A percentile compares a stretch with the other conserved stretches of the same genome.
Evolutionary conservation across 2,113 vertebrate species (phyloP).

Genomic region (Pseudorasbora parva): DNA sequence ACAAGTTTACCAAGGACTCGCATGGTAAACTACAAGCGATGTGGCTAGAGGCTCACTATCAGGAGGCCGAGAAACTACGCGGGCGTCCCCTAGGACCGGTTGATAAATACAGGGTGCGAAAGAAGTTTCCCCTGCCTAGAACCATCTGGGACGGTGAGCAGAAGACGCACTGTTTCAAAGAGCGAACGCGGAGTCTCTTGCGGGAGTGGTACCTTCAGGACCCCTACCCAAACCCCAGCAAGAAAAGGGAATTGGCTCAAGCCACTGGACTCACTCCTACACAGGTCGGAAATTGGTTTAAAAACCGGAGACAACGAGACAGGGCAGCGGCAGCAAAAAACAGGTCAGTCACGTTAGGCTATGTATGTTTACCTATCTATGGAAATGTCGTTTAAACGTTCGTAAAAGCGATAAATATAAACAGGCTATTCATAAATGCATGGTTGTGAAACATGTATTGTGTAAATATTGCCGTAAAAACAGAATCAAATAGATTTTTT

Average conservation of each 20-base stretch:
- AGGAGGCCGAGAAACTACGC: conserved; percentile 99
- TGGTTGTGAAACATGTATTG: too few relatives aligned
- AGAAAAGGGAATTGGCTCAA: conserved; percentile 99
- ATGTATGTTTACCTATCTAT: background rate
- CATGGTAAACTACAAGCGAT: conserved; percentile 99
- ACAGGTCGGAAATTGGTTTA: conserved; percentile 99
- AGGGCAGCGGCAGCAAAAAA: conserved; percentile 98
- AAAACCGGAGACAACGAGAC: conserved; percentile 99
- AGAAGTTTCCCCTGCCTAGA: conserved; percentile 99
- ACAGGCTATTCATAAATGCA: background rate
- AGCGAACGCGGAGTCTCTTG: conserved; percentile 98
- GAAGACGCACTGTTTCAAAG: conserved; percentile 99
- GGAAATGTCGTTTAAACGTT: background rate
- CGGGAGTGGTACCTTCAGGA: conserved; percentile 99
- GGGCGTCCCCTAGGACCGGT: conserved; percentile 97
- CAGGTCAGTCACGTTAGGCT: conserved; percentile 87
- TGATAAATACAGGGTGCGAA: conserved; percentile 99
- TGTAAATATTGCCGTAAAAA: background rate
- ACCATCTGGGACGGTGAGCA: conserved; percentile 99
- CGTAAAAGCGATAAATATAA: background rate
- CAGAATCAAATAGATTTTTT: background rate
- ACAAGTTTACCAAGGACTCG: conserved; percentile 99
- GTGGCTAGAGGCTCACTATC: conserved; percentile 99
- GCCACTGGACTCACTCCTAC: conserved; percentile 99
- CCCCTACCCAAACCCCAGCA: conserved; percentile 99